Evolutionary conservation across 2,797 vertebrate genomes (phyloP).

Genomic region (Poliocrania exsul): DNA sequence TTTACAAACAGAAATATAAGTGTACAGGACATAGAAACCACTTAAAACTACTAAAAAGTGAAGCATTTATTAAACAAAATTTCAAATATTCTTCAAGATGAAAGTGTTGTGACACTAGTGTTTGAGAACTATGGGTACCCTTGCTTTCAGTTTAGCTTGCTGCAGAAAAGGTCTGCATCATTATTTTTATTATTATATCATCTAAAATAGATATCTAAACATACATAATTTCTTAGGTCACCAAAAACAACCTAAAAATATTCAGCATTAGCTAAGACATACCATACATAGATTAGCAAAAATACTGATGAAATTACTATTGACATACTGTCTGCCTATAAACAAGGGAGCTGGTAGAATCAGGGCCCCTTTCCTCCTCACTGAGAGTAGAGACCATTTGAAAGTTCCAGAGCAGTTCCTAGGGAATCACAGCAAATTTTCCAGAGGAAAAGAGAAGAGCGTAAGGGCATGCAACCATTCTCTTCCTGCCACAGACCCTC

Average conservation of each 20-base stretch:
- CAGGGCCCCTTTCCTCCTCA: neutral
- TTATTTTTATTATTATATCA: constrained; percentile 38
- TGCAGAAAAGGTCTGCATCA: neutral
- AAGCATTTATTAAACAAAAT: neutral
- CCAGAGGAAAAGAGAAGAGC: neutral
- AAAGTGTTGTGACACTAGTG: neutral
- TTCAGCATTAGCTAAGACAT: neutral
- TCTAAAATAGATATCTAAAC: constrained; percentile 49
- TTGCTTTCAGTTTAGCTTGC: neutral
- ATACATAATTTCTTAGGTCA: constrained; percentile 12
- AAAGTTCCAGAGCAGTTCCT: neutral
- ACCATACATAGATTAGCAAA: neutral
- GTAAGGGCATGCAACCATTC: neutral
- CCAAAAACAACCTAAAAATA: constrained; percentile 32
- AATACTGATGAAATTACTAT: neutral
- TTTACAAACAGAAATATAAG: neutral
- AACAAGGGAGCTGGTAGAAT: neutral
- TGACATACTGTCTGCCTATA: neutral
- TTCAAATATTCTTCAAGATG: neutral
- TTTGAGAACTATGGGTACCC: neutral
- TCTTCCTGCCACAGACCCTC: constrained; percentile 6
- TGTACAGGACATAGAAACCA: neutral
- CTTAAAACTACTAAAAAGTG: neutral
- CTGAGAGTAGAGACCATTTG: neutral
- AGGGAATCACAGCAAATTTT: neutral